These are phyloP conservation scores for Caradrina clavipalpis DNA, from an alignment of 2,888 invertebrate genomes.

Conservation along the genomic window DNA sequence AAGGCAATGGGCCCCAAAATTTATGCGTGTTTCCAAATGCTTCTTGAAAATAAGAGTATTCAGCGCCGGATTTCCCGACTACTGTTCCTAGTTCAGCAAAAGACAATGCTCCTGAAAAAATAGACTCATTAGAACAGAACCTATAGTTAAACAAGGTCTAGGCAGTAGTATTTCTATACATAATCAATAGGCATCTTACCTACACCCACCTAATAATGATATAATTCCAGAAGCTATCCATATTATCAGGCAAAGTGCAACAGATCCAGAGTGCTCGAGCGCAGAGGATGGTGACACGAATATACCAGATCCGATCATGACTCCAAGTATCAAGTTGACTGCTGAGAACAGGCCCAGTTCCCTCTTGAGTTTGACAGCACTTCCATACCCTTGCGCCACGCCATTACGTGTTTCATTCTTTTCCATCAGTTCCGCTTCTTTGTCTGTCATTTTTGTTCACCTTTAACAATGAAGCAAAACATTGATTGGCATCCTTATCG, in stretches of 20 bases:
- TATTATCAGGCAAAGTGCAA: conserved; percentile 94
- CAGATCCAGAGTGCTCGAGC: conserved; percentile 94
- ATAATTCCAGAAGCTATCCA: conserved; percentile 95
- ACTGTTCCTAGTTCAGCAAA: conserved; percentile 96
- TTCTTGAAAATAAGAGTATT: conserved; percentile 95
- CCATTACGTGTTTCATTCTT: conserved; percentile 70
- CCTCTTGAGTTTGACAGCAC: conserved; percentile 92
- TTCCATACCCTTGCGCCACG: conserved; percentile 69
- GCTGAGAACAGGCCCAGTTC: conserved; percentile 95
- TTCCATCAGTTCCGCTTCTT: conserved; percentile 70
- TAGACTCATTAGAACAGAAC: not conserved
- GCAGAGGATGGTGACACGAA: conserved; percentile 96
- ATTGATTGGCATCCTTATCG: conserved; percentile 20
- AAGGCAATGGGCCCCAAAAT: conserved; percentile 94
- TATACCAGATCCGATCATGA: conserved; percentile 97
- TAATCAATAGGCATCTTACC: conserved; percentile 75
- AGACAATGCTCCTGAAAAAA: conserved; percentile 93
- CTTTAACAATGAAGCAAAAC: conserved; percentile 67
- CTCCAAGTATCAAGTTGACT: conserved; percentile 95
- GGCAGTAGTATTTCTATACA: not conserved
- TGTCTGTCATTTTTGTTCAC: conserved; percentile 73
- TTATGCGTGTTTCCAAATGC: conserved; percentile 93
- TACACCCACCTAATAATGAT: conserved; percentile 94
- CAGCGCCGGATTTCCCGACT: conserved; percentile 95
- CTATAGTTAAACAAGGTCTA: not conserved